Conservation (phyloP, 2,113 vertebrate species). For the Tauraco erythrolophus region DNA sequence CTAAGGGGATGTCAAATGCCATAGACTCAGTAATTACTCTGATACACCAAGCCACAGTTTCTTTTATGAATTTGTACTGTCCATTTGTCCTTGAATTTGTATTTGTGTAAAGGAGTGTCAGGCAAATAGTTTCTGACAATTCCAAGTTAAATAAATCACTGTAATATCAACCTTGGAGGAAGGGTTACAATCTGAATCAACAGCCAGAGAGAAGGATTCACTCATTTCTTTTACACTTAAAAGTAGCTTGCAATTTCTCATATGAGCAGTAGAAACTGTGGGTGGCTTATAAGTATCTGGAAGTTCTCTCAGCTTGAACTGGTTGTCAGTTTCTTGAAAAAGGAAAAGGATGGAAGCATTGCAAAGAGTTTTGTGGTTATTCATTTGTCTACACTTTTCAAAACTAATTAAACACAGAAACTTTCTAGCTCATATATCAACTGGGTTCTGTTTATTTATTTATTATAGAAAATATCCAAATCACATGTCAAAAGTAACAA, state of each 20-base stretch:
- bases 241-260: background rate
- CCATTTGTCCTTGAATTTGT: background rate
- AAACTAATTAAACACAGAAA: constrained; percentile 10
- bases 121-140: background rate
- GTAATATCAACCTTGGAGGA: background rate
- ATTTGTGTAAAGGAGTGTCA: background rate
- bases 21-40: background rate
- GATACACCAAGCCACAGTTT: background rate
- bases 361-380: background rate
- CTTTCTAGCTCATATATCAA: background rate
- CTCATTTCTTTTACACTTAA: background rate
- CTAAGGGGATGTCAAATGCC: background rate
- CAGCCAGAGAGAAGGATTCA: background rate
- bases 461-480: background rate
- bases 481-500: background rate
- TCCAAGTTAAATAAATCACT: background rate
- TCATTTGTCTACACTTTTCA: background rate
- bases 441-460: background rate
- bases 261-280: background rate
- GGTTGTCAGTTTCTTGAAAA: background rate
- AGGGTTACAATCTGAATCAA: background rate
- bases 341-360: background rate
- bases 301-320: background rate
- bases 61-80: background rate
- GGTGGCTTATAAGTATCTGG: background rate